A percentile compares a stretch with the other conserved stretches of the same genome.
These are phyloP conservation scores for Mimachlamys varia DNA, from an alignment of 2,888 invertebrate species.

Conservation along the genomic window DNA sequence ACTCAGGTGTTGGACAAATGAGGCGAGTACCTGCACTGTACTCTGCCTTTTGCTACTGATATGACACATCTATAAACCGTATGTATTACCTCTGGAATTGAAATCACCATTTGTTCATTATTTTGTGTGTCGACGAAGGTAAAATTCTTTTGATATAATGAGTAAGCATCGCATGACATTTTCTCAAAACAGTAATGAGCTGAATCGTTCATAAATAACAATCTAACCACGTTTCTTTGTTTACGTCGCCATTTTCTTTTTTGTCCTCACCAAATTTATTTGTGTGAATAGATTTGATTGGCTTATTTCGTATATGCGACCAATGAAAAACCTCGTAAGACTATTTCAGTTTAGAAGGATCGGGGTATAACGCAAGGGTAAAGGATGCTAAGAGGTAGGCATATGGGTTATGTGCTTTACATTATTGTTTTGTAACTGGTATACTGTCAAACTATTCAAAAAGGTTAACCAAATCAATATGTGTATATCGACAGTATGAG, in stretches of 20 bases:
- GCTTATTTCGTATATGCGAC: neutral
- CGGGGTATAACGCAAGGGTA: neutral
- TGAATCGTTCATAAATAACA: neutral
- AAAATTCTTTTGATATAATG: neutral
- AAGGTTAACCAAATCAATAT: too few species aligned
- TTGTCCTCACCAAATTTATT: neutral
- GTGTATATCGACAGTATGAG: too few species aligned
- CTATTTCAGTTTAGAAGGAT: neutral
- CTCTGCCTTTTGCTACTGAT: too few species aligned
- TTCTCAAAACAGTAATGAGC: neutral
- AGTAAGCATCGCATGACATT: neutral
- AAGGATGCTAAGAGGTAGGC: neutral
- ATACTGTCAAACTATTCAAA: too few species aligned
- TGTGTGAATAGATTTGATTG: neutral
- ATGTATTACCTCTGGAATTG: slow-evolving; percentile 7
- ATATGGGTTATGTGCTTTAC: too few species aligned
- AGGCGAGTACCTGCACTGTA: too few species aligned
- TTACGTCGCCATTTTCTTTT: slow-evolving; percentile 25
- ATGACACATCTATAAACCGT: too few species aligned
- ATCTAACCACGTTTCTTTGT: neutral
- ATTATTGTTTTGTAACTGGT: too few species aligned
- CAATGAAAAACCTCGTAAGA: neutral
- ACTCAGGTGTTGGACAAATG: too few species aligned
- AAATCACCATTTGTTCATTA: neutral
- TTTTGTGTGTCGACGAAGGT: neutral